Evolutionary conservation across 2,797 vertebrate species (phyloP).

Genomic region (Chiroxiphia lanceolata): DNA sequence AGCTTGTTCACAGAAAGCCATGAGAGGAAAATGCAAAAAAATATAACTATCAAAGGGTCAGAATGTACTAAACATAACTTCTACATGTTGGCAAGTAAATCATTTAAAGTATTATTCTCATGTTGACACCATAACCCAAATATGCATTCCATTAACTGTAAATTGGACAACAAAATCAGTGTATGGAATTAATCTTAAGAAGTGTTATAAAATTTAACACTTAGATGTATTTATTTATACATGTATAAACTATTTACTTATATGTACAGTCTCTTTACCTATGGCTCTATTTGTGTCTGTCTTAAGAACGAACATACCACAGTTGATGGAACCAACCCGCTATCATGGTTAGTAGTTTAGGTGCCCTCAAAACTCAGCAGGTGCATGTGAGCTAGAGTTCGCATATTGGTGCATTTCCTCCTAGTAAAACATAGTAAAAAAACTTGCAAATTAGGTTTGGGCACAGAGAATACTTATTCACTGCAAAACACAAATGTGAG

Average conservation of each 20-base stretch:
- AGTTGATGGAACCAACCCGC: background rate
- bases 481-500: background rate
- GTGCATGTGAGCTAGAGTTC: background rate
- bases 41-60: constrained; percentile 66
- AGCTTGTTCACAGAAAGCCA: constrained; percentile 80
- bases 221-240: background rate
- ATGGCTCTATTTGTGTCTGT: background rate
- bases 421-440: background rate
- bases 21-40: constrained; percentile 81
- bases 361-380: background rate
- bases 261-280: background rate
- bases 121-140: background rate
- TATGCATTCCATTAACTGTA: background rate
- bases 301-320: background rate
- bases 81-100: constrained; percentile 96
- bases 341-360: background rate
- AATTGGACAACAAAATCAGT: background rate
- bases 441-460: background rate
- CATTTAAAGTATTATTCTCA: constrained; percentile 63
- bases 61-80: constrained; percentile 82
- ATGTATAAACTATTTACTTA: background rate
- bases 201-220: background rate
- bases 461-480: background rate
- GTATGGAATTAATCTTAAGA: background rate
- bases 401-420: background rate